Evolutionary conservation across 2,888 invertebrate genomes (phyloP), one percentile per base, ranked within the genome.

Genomic region (Leptinotarsa peninsularis): DNA sequence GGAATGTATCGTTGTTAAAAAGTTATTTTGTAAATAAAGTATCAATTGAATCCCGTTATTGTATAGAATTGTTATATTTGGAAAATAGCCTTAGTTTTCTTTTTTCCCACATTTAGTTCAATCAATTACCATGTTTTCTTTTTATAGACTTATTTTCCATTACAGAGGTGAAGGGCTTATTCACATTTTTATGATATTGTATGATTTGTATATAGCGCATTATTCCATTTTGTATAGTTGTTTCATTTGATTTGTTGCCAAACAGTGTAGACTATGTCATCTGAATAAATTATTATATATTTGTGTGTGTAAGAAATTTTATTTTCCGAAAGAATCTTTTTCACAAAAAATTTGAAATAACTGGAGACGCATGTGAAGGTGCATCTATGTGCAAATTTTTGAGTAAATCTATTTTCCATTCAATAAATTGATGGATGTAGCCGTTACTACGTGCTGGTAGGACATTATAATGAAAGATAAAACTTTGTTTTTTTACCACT

Each of bases 41-140:
- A 58, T 75, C 76, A 66, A 80, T 75, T 73, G 73, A 75, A 79
- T 74, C 81, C 81, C 83, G 82, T 83, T 83, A 79, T 74, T 81
- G 81, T 82, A 82, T 80, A 82, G 80, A 82, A 81, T 75, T 80
- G 80, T 81, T 81, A 82, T 82, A 81, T 69, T 81, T 83, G 82
- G 74, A 78, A 82, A 81, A 81, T 81, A 82, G 66, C 81, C 81
- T 80, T 83, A 82, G 77, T 81, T 80, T 76, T 63, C 75, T 74
- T 80, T 75, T 49, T 74, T 54, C 52, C 66, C 71, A 70, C 56
- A 43, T 66, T 71, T 52, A 33, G 5, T 63, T 43, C n/a, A 27
- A 69, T 58, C 21, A 14, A 71, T 66, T 72, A 66, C 73, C 71
- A 50, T 60, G 43, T 13, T 69, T 66, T 49, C 60, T 72, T 73